These are phyloP conservation scores for Cotesia typhae DNA, from an alignment of 1,140 invertebrate genomes.

Conservation along the genomic window DNA sequence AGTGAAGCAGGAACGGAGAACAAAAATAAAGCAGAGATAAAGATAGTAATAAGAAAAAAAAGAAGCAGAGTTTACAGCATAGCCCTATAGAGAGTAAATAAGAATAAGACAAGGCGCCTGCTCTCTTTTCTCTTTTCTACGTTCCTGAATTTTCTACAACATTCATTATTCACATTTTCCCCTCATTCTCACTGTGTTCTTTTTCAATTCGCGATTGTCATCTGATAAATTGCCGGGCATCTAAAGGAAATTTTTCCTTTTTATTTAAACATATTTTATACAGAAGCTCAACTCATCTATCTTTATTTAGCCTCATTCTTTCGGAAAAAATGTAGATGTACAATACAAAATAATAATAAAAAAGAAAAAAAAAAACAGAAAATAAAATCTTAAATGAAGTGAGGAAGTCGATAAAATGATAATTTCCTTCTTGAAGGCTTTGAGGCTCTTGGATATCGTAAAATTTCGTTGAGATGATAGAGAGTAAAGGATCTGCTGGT, in stretches of 20 bases:
- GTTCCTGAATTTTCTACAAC: constrained; percentile 18
- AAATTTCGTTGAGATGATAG: constrained; percentile 31
- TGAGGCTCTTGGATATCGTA: constrained; percentile 24
- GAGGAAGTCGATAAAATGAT: constrained; percentile 23
- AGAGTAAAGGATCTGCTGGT: constrained; percentile 30
- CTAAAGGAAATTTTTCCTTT: constrained; percentile 2
- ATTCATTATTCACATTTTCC: constrained; percentile 20
- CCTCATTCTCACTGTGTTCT: neutral
- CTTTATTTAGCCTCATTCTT: neutral
- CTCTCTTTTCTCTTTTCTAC: neutral
- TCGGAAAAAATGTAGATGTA: neutral
- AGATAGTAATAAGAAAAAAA: neutral
- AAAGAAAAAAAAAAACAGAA: neutral
- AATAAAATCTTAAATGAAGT: neutral
- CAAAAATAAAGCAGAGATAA: constrained; percentile 1
- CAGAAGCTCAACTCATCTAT: neutral
- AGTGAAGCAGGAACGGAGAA: neutral
- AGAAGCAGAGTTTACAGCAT: neutral
- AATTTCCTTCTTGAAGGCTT: constrained; percentile 21
- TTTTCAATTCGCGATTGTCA: constrained; percentile 3
- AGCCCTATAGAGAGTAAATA: no score
- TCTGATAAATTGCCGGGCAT: constrained; percentile 22
- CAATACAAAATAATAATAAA: neutral
- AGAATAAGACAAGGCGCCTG: no score
- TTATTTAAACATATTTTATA: constrained; percentile 13